Evolutionary conservation across 2,888 invertebrate genomes (phyloP), one percentile per base, ranked within the genome.

Genomic region (Drosophila borealis): DNA sequence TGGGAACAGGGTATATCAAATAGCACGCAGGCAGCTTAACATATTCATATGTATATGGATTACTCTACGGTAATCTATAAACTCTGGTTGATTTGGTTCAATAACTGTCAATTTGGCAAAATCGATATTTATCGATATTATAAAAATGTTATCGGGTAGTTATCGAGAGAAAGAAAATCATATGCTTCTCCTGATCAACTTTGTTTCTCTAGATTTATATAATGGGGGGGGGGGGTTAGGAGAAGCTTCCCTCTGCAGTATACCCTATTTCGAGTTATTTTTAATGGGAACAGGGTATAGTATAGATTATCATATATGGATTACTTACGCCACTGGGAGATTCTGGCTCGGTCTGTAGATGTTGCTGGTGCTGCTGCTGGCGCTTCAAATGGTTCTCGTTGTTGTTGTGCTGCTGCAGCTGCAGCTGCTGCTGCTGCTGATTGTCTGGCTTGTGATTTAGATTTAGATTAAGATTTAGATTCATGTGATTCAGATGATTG

Each of bases 261-360:
- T 19, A 19, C 49, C 9, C 21, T 36, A 8, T 2, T 14, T 48
- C n/a, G 6, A 34, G 5, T 9, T 3, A 8, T 46, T 29, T 14
- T 3, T 8, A 25, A n/a, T 37, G 14, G 2, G 5, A 14, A n/a
- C 25, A 25, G 39, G 51, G 39, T 42, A 53, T 42, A n/a, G n/a
- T n/a, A n/a, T n/a, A 11, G 4, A 33, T 17, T 19, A n/a, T n/a
- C 19, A 14, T 44, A 44, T 37, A 36, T 36, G 14, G 11, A 19
- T 29, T 21, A 81, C 83, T 78, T 80, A 83, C 83, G 45, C 64
- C 74, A 49, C 70, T 82, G 61, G 78, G 86, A 88, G 88, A 88
- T 82, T 82, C 81, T 50, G 51, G 59, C 39, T 59, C 62, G 49
- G 70, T 55, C 25, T 46, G 72, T 37, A 41, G 39, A 5, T 77